Base-by-base conservation (phyloP, 2,888 invertebrate genomes). In the Epinotia bilunana region DNA sequence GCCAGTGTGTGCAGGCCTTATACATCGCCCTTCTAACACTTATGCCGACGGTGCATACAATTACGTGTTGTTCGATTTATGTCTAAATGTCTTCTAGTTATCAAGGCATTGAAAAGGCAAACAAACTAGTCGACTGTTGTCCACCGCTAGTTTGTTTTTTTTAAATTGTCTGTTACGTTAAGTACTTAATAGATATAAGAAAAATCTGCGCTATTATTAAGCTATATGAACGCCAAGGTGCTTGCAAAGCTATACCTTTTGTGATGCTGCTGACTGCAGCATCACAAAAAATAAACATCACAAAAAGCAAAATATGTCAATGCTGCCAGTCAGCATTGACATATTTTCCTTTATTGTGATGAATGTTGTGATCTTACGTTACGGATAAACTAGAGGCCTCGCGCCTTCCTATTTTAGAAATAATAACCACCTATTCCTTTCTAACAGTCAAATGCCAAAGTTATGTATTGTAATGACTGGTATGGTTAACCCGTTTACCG, bases 91-190 rank as follows among this genome's bases (percentile, higher is more conserved):
- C 6, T 16, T 28, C 28, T 12, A 5, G 16, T n/a, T 12, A 11
- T n/a, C 43, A 7, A 12, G 46, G 49, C 16, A 12, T 53, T 65
- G 18, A 33, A 53, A 33, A 28, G 28, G 33, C 53, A 11, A 46
- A 64, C 33, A 39, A 55, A 57, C 61, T 68, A 73, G 43, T 68
- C 61, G 28, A 60, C 39, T n/a, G 23, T 43, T 55, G 55, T 39
- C 73, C 73, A 68, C 73, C 73, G 73, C 18, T 61, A 55, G 63
- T 57, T 63, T 43, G 43, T 58, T 53, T 6, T 20, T 61, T 53
- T 58, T 64, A 23, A 49, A 9, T 9, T 49, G 53, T 49, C 28
- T 53, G 7, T 65, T 53, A 53, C 28, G 18, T 33, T 18, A 65
- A 28, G 33, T 33, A 49, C 49, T 53, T 53, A 53, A 12, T 65